phyloP scores from a whole-genome alignment of 2,888 invertebrate genomes.

The Congeria kusceri region DNA sequence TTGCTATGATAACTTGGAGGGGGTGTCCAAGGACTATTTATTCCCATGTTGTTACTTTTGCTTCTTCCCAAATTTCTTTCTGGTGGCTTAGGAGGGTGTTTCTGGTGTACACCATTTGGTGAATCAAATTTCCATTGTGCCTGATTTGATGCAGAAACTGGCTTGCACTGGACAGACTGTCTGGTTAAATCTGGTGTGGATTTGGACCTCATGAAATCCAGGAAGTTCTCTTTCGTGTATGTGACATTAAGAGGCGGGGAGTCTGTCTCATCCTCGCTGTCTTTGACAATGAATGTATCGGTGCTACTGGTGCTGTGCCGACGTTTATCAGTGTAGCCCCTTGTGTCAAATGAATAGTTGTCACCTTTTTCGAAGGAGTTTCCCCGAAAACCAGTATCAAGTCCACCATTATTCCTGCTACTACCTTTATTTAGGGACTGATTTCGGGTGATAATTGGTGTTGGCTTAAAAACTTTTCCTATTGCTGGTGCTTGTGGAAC shows the following conservation, averaged over 20 bases:
- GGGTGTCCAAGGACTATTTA: slow-evolving; percentile 19
- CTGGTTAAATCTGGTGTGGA: slow-evolving; percentile 70
- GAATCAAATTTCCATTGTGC: slow-evolving; percentile 1
- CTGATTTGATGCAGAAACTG: background rate
- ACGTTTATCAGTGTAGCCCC: slow-evolving; percentile 11
- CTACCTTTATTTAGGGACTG: too few relatives aligned
- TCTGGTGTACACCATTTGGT: background rate
- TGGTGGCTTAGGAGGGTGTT: too few relatives aligned
- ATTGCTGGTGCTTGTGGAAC: slow-evolving; percentile 46
- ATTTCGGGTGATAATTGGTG: background rate
- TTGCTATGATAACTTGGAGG: background rate
- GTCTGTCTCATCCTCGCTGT: slow-evolving; percentile 72
- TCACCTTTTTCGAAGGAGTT: too few relatives aligned
- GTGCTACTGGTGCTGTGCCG: slow-evolving; percentile 72
- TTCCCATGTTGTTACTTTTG: slow-evolving; percentile 65
- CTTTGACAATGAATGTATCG: slow-evolving; percentile 79
- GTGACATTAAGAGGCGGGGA: background rate
- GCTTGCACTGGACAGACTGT: background rate
- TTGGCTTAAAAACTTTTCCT: slow-evolving; percentile 34
- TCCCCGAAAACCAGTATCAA: too few relatives aligned
- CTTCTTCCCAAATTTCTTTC: slow-evolving; percentile 43
- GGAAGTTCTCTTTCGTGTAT: background rate
- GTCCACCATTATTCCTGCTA: too few relatives aligned
- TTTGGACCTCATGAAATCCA: slow-evolving; percentile 43
- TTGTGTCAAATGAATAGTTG: background rate